Evolutionary conservation across 2,113 vertebrate genomes (phyloP), one percentile per base, ranked within the genome.

Genomic region (Melanerpes aurifrons): DNA sequence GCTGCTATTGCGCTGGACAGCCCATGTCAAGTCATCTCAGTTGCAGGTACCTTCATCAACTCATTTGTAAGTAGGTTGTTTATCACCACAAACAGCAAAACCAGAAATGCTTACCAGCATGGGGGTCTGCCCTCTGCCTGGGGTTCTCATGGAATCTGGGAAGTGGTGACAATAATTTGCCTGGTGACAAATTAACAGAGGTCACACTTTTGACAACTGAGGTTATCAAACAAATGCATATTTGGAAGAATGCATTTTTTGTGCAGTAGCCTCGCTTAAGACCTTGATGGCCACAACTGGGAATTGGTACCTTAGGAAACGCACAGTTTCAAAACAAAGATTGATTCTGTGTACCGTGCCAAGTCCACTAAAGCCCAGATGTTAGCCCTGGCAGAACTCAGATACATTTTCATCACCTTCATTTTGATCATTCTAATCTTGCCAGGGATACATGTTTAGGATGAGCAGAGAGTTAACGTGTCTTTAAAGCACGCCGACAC

Each of bases 131-230:
- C 86, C 43, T 72, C 91, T 84, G 82, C 83, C 76, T 47, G 59
- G 86, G 79, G 75, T 92, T 92, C 91, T 93, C 87, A 85, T 45
- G 82, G 87, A 86, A 91, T 87, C 87, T 82, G 69, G 79, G 80
- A 96, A 91, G 54, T 48, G 90, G 76, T 83, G 86, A 96, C 88
- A 96, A 90, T 94, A 94, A 94, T 90, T 93, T 86, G 86, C 86
- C 88, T 72, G 83, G 92, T 95, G 80, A 96, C 92, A 96, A 96
- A 96, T 95, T 96, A 95, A 93, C 83, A 95, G 92, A 94, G 92
- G 90, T 96, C 90, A 88, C 70, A 37, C 80, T 86, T 94, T 75
- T 88, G 92, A 96, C 94, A 92, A 47, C 80, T 16, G 32, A 82
- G 86, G 76, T 88, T 92, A 95, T 92, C 88, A 75, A 94, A 78